phyloP scores from a whole-genome alignment of 2,113 vertebrate species.

The Pycnonotus jocosus region DNA sequence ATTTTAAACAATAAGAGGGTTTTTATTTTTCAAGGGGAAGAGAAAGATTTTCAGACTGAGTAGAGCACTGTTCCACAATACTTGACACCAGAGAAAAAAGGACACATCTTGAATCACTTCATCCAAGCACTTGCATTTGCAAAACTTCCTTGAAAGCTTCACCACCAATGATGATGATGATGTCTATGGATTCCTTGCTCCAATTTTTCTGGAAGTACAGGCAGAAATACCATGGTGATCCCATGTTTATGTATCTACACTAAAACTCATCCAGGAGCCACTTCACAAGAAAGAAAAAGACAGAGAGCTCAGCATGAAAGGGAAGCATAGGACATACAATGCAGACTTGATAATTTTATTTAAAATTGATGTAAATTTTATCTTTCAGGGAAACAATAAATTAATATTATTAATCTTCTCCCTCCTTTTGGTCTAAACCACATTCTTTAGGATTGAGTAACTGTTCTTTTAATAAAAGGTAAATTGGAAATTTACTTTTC shows the following conservation, averaged over 20 bases:
- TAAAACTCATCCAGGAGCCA: neutral
- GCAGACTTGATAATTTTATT: neutral
- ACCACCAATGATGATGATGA: neutral
- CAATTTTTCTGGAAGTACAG: neutral
- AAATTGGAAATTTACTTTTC: neutral
- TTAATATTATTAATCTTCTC: neutral
- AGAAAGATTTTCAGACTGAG: neutral
- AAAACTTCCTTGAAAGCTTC: neutral
- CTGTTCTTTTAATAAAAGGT: neutral
- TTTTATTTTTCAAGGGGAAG: neutral
- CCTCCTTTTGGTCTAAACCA: neutral
- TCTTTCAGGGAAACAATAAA: neutral
- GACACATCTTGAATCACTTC: neutral
- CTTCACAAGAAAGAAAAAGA: neutral
- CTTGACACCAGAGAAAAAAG: neutral
- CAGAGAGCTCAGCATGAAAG: neutral
- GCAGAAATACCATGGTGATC: neutral
- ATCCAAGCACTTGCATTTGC: neutral
- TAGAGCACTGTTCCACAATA: neutral
- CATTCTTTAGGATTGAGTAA: neutral
- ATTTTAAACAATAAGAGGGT: neutral
- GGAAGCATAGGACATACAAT: neutral
- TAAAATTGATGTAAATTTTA: neutral
- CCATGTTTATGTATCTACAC: neutral
- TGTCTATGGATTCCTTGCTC: neutral